Conservation (phyloP, 2,888 invertebrate species). For the Belgica antarctica region DNA sequence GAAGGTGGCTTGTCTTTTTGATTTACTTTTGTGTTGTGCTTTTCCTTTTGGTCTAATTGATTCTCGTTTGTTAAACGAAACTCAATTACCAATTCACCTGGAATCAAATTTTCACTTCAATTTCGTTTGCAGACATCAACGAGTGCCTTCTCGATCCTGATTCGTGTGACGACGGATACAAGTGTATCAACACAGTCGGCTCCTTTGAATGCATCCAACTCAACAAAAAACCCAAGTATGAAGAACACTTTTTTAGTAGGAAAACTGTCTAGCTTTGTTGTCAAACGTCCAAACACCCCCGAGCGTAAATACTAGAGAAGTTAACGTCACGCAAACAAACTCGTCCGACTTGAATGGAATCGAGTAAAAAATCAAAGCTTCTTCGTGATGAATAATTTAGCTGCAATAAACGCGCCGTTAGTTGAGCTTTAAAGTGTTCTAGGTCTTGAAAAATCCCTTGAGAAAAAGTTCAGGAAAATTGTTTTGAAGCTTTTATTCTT, state of each 20-base stretch:
- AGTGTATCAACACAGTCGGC: constrained; percentile 73
- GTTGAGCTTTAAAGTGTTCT: too few relatives aligned
- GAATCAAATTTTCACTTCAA: background rate
- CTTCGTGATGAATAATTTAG: background rate
- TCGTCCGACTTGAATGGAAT: too few relatives aligned
- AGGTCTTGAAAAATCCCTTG: too few relatives aligned
- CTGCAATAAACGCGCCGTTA: too few relatives aligned
- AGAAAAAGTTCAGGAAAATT: too few relatives aligned
- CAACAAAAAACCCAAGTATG: constrained; percentile 6
- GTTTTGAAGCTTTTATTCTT: too few relatives aligned
- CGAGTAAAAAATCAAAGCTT: constrained; percentile 8
- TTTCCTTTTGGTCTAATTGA: background rate
- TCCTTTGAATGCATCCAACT: constrained; percentile 64
- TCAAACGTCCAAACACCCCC: too few relatives aligned
- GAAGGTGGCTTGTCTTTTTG: constrained; percentile 56
- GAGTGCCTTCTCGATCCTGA: constrained; percentile 64
- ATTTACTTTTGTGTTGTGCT: constrained; percentile 6
- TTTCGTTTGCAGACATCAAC: constrained; percentile 67
- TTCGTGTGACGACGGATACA: constrained; percentile 60
- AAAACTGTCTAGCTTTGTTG: background rate
- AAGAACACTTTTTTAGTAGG: constrained; percentile 18
- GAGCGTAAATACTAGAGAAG: background rate
- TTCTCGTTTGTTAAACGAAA: background rate
- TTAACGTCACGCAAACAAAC: background rate
- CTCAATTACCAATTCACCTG: background rate